Base-by-base conservation (phyloP, 2,797 vertebrate species). In the Acanthurus lineatus region DNA sequence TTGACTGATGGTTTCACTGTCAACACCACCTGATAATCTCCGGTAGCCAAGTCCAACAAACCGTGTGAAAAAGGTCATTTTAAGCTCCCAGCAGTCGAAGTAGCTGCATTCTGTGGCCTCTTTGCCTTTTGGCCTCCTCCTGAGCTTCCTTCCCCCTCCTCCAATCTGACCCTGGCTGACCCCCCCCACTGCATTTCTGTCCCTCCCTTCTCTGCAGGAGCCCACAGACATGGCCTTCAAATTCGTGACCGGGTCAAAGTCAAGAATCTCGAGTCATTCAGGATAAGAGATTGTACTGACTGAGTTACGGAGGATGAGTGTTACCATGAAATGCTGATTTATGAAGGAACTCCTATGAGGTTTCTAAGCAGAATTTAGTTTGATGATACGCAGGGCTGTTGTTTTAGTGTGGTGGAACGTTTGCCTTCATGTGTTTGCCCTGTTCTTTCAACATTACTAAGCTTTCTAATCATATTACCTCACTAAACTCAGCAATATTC, bases 201-300 rank as follows among this genome's bases (percentile, higher is more conserved):
- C 40, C 76, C 78, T 56, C 69, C 79, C 77, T 4, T 22, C 78
- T 65, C 66, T n/a, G 35, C n/a, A 42, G 61, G 65, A 51, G 65
- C 75, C 11, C 52, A 11, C 54, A 22, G 68, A 74, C 64, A 69
- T 1, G 53, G 68, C 63, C 45, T 45, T 74, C 62, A 69, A 44
- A 62, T 63, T 69, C 66, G 38, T 15, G 67, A 54, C 42, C 64
- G 6, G 58, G 67, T 73, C 42, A 51, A 72, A 75, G 73, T 49
- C 66, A 57, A 65, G 53, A 74, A 49, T 40, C 47, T 56, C 14
- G 5, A 48, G 66, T 53, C 58, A 61, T 74, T 79, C 52, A 80
- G 47, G 63, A 42, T 9, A 42, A 42, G 11, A 42, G 40, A 42
- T 12, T 42, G 2, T 3, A 42, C 40, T 12, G 9, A 42, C 40